phyloP scores from a whole-genome alignment of 2,113 vertebrate species.

The Macrotus californicus region DNA sequence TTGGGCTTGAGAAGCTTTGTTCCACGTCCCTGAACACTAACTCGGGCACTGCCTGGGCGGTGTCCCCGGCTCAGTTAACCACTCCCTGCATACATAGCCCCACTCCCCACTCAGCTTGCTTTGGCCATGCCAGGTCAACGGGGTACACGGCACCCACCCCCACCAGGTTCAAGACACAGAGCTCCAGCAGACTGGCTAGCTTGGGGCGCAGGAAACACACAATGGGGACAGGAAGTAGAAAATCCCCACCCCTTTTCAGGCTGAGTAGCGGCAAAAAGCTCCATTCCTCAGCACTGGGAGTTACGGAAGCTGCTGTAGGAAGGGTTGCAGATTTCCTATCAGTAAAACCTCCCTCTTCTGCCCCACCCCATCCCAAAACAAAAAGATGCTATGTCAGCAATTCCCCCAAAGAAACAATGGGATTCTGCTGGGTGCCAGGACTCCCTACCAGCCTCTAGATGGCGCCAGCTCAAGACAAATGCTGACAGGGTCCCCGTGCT shows the following conservation, averaged over 20 bases:
- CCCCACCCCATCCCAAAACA: neutral
- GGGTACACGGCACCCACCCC: too few relatives aligned
- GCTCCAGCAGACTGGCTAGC: neutral
- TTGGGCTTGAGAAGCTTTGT: neutral
- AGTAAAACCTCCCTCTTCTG: neutral
- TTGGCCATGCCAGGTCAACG: neutral
- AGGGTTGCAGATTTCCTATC: neutral
- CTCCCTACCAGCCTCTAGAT: neutral
- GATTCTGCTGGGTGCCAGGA: neutral
- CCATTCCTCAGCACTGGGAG: neutral
- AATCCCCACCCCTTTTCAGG: slow-evolving; percentile 44
- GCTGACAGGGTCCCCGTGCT: neutral
- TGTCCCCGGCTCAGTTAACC: neutral
- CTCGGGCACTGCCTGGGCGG: neutral
- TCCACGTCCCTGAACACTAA: neutral
- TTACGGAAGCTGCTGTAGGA: neutral
- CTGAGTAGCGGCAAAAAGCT: neutral
- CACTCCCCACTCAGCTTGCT: neutral
- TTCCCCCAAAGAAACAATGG: slow-evolving; percentile 52
- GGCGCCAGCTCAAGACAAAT: slow-evolving; percentile 54
- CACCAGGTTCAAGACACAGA: neutral
- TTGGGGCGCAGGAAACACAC: neutral
- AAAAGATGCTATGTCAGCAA: slow-evolving; percentile 40
- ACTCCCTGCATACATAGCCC: neutral
- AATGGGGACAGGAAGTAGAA: slow-evolving; percentile 46